These are phyloP conservation scores for Dendroctonus ponderosae DNA, from an alignment of 1,140 invertebrate genomes.

Conservation along the genomic window DNA sequence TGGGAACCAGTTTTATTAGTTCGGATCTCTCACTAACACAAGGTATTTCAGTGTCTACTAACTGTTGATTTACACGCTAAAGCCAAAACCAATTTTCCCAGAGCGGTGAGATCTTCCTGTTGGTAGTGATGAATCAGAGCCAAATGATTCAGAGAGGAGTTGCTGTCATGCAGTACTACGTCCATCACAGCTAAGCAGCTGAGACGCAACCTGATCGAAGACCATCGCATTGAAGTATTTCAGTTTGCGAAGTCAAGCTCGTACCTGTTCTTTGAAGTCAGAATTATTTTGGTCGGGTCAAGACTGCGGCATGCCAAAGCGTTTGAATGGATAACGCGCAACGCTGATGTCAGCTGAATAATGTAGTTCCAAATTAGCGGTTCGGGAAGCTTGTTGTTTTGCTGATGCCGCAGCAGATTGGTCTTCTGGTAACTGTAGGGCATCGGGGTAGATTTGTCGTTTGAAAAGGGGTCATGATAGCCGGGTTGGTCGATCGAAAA, in stretches of 20 bases:
- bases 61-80: slow-evolving; percentile 83
- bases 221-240: neutral
- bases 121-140: slow-evolving; percentile 76
- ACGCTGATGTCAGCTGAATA: slow-evolving; percentile 92
- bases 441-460: slow-evolving; percentile 76
- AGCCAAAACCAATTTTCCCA: slow-evolving; percentile 89
- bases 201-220: slow-evolving; percentile 62
- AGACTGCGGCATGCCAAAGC: slow-evolving; percentile 61
- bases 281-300: slow-evolving; percentile 90
- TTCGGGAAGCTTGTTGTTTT: slow-evolving; percentile 80
- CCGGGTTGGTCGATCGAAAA: slow-evolving; percentile 73
- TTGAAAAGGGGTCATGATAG: slow-evolving; percentile 78
- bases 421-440: slow-evolving; percentile 85
- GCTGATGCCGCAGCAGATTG: slow-evolving; percentile 66
- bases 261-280: slow-evolving; percentile 62
- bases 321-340: slow-evolving; percentile 87
- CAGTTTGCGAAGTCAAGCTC: neutral
- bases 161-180: slow-evolving; percentile 74
- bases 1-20: too few species aligned
- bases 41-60: too few species aligned
- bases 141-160: slow-evolving; percentile 59
- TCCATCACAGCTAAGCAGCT: slow-evolving; percentile 83
- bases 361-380: slow-evolving; percentile 93
- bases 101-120: slow-evolving; percentile 87
- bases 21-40: too few species aligned